A percentile compares a stretch with the other conserved stretches of the same genome.
Conservation (phyloP, 2,113 vertebrate genomes). For the Holacanthus passer region DNA sequence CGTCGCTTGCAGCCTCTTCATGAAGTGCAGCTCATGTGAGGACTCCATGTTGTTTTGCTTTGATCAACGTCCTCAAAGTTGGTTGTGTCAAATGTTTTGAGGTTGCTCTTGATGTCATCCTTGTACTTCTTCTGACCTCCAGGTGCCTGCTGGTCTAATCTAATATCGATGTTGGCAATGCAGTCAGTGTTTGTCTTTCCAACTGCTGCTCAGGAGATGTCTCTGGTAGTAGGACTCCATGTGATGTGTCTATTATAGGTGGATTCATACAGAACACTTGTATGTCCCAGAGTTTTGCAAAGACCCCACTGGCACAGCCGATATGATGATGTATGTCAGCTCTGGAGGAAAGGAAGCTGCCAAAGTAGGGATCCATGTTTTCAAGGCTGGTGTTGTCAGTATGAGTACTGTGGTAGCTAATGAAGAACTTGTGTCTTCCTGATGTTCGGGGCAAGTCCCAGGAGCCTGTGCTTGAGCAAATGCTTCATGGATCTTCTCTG, state of each 20-base stretch:
- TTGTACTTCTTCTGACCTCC: background rate
- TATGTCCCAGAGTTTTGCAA: background rate
- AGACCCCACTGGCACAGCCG: background rate
- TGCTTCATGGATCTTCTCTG: background rate
- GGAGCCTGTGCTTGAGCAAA: background rate
- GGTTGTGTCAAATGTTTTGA: background rate
- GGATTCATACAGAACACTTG: background rate
- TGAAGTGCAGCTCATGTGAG: background rate
- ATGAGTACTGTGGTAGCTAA: background rate
- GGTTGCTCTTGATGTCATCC: background rate
- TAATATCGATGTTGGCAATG: background rate
- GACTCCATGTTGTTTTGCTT: background rate
- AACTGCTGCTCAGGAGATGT: background rate
- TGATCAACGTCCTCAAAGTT: no score
- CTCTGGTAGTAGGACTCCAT: background rate
- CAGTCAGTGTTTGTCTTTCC: background rate
- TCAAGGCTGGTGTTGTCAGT: background rate
- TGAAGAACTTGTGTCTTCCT: background rate
- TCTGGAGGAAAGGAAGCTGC: background rate
- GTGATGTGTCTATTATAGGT: background rate
- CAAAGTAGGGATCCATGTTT: background rate
- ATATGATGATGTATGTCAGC: background rate
- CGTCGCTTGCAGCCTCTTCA: background rate
- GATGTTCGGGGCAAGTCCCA: background rate
- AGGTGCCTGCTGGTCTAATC: background rate